phyloP scores from a whole-genome alignment of 2,113 vertebrate species.

The Maccullochella peelii region DNA sequence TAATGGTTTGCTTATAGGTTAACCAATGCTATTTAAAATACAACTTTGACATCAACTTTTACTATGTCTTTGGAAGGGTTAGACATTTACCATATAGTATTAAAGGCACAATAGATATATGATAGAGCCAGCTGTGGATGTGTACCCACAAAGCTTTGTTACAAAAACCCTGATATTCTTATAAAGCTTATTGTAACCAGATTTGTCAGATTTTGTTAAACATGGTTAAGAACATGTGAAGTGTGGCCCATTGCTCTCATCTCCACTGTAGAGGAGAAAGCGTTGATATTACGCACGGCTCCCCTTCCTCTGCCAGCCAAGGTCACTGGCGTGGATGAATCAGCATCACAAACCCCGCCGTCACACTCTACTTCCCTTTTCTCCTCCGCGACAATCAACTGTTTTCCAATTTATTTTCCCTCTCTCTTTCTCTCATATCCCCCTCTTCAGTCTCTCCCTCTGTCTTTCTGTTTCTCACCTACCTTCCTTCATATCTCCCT shows the following conservation, averaged over 20 bases:
- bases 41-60: neutral
- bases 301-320: constrained; percentile 52
- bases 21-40: neutral
- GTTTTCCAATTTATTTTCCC: neutral
- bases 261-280: constrained; percentile 19
- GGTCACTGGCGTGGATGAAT: constrained; percentile 71
- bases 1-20: neutral
- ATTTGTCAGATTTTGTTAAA: constrained; percentile 37
- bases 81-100: neutral
- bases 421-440: neutral
- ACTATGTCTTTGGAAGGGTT: neutral
- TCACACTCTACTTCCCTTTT: constrained; percentile 63
- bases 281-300: constrained; percentile 65
- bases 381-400: constrained; percentile 26
- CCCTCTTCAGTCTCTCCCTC: neutral
- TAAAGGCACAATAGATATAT: neutral
- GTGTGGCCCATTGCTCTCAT: neutral
- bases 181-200: neutral
- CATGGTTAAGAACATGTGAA: constrained; percentile 24
- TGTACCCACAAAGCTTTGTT: neutral
- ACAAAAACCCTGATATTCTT: neutral
- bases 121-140: neutral
- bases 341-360: constrained; percentile 57
- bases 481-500: neutral
- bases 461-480: constrained; percentile 3